Evolutionary conservation across 2,797 vertebrate genomes (phyloP), one percentile per base, ranked within the genome.

Genomic region (Lindbergichthys nudifrons): DNA sequence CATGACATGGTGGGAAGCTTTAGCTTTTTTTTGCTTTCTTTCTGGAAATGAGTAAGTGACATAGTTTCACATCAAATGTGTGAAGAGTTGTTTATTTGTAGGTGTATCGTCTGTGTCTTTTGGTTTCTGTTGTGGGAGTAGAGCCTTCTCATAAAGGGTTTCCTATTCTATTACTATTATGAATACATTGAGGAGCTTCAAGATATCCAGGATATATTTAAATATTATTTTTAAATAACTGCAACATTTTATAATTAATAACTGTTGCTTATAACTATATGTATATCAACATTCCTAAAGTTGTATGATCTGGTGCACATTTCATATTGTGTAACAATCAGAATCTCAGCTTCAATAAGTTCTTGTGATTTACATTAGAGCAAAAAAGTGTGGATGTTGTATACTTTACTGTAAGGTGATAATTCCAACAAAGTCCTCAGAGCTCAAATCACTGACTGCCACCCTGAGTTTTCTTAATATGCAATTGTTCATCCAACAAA

Each of bases 1-100:
- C 56, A 73, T 81, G 78, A 89, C 63, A 21, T 7, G 1, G 75
- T 65, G 77, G 87, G 86, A 83, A 85, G 72, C 92, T 87, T 82
- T 74, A 71, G 47, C 21, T 21, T 57, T 26, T 14, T 80, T 73
- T 84, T 64, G 9, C 46, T 46, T 73, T 80, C 72, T 64, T 36
- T 81, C 63, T 67, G 23, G 73, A 83, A 88, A 87, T 87, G 75
- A 88, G 52, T 84, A 46, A 58, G 63, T 72, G 63, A 82, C 53
- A 36, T 5, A 2, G 61, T 67, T 77, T 14, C 30, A 75, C 72
- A 61, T 62, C 51, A 42, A 70, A 66, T 32, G 36, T 63, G 46
- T 60, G 54, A 80, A 23, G 32, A 21, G 83, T 66, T 86, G 73
- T 88, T 87, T 85, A 76, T 82, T 78, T 76, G 67, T 70, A 41